Conservation (phyloP, 2,888 invertebrate genomes). For the Liposcelis brunnea region DNA sequence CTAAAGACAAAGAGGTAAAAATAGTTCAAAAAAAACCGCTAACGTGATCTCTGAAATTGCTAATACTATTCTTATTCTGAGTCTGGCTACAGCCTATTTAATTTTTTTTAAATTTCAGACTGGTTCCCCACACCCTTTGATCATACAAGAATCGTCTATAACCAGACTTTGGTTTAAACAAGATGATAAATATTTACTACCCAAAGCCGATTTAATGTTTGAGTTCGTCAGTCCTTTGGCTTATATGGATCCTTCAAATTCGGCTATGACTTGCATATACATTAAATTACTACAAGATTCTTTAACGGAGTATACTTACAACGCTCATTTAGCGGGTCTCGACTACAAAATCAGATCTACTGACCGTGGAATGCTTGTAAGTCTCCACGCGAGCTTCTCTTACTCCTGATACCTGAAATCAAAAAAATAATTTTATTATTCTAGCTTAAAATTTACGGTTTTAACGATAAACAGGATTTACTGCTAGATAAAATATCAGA, state of each 20-base stretch:
- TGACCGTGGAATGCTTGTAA: too few relatives aligned
- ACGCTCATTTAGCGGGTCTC: constrained; percentile 79
- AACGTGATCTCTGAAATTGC: too few relatives aligned
- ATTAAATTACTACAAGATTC: constrained; percentile 66
- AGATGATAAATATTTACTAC: constrained; percentile 77
- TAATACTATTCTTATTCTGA: too few relatives aligned
- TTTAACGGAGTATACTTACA: constrained; percentile 82
- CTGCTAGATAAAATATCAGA: too few relatives aligned
- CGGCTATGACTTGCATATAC: constrained; percentile 70
- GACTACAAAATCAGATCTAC: constrained; percentile 35
- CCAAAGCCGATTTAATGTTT: constrained; percentile 68
- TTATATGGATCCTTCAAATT: constrained; percentile 67
- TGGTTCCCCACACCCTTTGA: constrained; percentile 25
- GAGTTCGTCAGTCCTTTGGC: constrained; percentile 72
- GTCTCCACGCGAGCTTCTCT: too few relatives aligned
- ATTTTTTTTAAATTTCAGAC: too few relatives aligned
- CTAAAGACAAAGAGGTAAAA: constrained; percentile 25
- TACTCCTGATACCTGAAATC: too few relatives aligned
- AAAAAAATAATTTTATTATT: too few relatives aligned
- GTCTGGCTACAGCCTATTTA: too few relatives aligned
- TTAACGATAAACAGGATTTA: too few relatives aligned
- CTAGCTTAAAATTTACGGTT: too few relatives aligned
- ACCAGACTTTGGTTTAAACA: constrained; percentile 87
- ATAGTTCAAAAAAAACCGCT: too few relatives aligned
- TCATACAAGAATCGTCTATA: constrained; percentile 62